phyloP scores from a whole-genome alignment of 2,113 vertebrate genomes.

The Gorsachius goisagi region DNA sequence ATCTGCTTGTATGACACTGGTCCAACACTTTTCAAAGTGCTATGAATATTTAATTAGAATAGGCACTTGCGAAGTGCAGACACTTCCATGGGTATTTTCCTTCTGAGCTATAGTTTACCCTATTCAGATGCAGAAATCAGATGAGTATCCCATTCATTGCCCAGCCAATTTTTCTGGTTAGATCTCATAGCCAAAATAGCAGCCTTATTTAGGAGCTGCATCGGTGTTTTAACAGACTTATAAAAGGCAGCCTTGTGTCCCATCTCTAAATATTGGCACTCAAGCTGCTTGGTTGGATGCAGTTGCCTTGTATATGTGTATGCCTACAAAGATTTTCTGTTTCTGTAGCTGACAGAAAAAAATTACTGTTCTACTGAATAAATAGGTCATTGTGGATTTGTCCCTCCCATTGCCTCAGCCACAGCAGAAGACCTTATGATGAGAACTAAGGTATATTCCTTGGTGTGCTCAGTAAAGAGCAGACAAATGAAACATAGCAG shows the following conservation, averaged over 20 bases:
- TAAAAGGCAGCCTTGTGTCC: slow-evolving; percentile 35
- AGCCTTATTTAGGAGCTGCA: background rate
- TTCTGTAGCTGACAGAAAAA: slow-evolving; percentile 35
- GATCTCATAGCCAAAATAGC: background rate
- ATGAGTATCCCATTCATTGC: background rate
- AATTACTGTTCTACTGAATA: slow-evolving; percentile 32
- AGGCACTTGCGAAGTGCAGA: background rate
- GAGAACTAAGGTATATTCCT: background rate
- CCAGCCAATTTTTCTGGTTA: background rate
- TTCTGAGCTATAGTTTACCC: background rate
- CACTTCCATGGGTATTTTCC: background rate
- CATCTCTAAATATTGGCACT: slow-evolving; percentile 15
- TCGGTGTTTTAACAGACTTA: background rate
- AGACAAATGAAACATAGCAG: background rate
- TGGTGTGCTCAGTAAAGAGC: background rate
- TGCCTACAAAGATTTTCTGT: slow-evolving; percentile 42
- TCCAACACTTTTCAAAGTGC: background rate
- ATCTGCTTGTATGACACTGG: background rate
- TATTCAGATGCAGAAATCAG: background rate
- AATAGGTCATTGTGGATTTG: background rate
- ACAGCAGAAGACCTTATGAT: background rate
- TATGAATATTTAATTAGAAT: background rate
- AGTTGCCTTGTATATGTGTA: background rate
- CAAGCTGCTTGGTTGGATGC: slow-evolving; percentile 2
- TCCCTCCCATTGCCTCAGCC: slow-evolving; percentile 1